Evolutionary conservation across 2,888 invertebrate genomes (phyloP), one percentile per base, ranked within the genome.

Genomic region (Ecliptopera silaceata): DNA sequence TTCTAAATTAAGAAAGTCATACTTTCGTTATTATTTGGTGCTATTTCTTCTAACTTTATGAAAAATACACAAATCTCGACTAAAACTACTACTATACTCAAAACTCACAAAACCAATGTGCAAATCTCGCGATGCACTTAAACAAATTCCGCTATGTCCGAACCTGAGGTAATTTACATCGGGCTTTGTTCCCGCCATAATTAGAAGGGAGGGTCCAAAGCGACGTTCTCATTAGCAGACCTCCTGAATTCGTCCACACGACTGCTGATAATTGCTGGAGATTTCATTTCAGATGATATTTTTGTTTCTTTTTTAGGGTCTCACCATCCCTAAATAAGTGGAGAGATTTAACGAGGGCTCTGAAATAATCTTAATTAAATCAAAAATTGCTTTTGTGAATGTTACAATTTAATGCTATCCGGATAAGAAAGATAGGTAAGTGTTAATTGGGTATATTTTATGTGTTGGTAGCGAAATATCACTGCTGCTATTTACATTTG

Each of bases 221-320:
- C 64, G 56, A 64, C 32, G 52, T 69, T 63, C 74, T 77, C 75
- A 79, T 77, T 77, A 76, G 72, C 63, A 64, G 63, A 45, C 58
- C 45, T 29, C 44, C 51, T 43, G 57, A 61, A 58, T 63, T 61
- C 52, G 56, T 49, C 56, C 60, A 58, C 53, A 53, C 53, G 50
- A 46, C 54, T 50, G 41, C 31, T 59, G 50, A 43, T 55, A 54
- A 59, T 59, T 50, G 41, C 49, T 42, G 18, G 34, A 54, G 50
- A 59, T 59, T 54, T 59, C 13, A 50, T 54, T 59, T 59, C 38
- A 50, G 59, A 46, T 50, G 54, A 20, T 38, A 12, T 46, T 50
- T 50, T 54, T 54, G 36, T 58, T 53, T 41, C 29, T 44, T 29
- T 49, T 47, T 51, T 15, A 8, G 15, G 34, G 6, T 46, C 32